Percentiles rank a stretch among this genome's conserved stretches.
These are phyloP conservation scores for Sogatella furcifera DNA, from an alignment of 1,140 invertebrate genomes.

Conservation along the genomic window DNA sequence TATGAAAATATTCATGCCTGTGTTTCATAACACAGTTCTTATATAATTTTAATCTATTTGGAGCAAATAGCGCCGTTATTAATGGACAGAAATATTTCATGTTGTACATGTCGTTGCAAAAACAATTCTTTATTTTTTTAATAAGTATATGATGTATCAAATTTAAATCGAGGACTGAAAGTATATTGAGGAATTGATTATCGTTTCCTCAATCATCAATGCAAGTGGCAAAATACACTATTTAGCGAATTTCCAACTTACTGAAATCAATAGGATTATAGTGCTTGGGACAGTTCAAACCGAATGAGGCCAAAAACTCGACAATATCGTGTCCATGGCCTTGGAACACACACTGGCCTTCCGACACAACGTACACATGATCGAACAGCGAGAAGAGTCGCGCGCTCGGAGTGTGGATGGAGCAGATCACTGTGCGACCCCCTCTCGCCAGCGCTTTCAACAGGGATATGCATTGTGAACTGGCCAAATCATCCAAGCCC, in stretches of 20 bases:
- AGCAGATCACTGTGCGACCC: slow-evolving; percentile 80
- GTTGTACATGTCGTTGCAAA: too few relatives aligned
- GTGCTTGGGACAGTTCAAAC: slow-evolving; percentile 57
- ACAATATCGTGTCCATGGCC: slow-evolving; percentile 53
- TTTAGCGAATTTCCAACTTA: slow-evolving; percentile 40
- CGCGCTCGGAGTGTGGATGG: slow-evolving; percentile 83
- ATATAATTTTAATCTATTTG: too few relatives aligned
- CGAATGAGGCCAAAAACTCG: slow-evolving; percentile 51
- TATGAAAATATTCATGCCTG: too few relatives aligned
- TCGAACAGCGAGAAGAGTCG: slow-evolving; percentile 65
- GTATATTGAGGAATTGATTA: too few relatives aligned
- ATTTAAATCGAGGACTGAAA: too few relatives aligned
- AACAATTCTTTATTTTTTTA: too few relatives aligned
- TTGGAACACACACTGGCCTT: slow-evolving; percentile 64
- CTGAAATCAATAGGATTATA: slow-evolving; percentile 77
- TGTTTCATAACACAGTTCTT: too few relatives aligned
- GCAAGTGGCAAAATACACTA: too few relatives aligned
- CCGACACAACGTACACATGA: slow-evolving; percentile 60
- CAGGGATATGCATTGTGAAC: slow-evolving; percentile 59
- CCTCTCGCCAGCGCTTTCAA: slow-evolving; percentile 64
- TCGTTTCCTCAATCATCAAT: too few relatives aligned
- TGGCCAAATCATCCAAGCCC: slow-evolving; percentile 65
- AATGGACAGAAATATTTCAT: too few relatives aligned
- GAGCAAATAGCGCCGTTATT: too few relatives aligned
- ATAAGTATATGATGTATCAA: too few relatives aligned